phyloP scores from a whole-genome alignment of 1,140 invertebrate species.

The Drosophila grimshawi region DNA sequence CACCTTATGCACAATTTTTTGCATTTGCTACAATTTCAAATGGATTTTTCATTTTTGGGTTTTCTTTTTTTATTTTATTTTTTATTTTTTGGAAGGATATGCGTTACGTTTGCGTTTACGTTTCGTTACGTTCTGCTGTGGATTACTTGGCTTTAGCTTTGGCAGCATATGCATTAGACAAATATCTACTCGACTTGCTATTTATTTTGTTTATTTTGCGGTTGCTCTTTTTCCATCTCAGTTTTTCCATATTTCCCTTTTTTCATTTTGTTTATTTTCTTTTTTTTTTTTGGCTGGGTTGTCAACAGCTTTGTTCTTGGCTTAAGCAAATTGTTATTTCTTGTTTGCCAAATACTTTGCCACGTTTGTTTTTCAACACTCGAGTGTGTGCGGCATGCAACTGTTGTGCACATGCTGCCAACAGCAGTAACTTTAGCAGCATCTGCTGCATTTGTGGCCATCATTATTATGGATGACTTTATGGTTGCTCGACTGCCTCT shows the following conservation, averaged over 20 bases:
- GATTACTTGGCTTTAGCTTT: slow-evolving; percentile 69
- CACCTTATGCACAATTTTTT: slow-evolving; percentile 40
- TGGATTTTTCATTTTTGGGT: slow-evolving; percentile 53
- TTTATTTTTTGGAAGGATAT: slow-evolving; percentile 8
- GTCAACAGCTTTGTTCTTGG: slow-evolving; percentile 69
- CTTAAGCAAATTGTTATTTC: slow-evolving; percentile 73
- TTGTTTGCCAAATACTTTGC: slow-evolving; percentile 78
- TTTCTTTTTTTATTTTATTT: slow-evolving; percentile 24
- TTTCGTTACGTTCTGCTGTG: slow-evolving; percentile 48
- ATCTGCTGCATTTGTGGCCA: slow-evolving; percentile 39
- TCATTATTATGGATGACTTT: slow-evolving; percentile 50
- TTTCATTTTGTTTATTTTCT: background rate
- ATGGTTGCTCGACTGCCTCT: slow-evolving; percentile 23
- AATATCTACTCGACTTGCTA: slow-evolving; percentile 56
- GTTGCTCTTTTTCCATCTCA: slow-evolving; percentile 29
- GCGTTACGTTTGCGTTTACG: slow-evolving; percentile 44
- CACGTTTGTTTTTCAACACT: slow-evolving; percentile 61
- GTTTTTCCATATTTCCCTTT: background rate
- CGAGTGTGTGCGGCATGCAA: slow-evolving; percentile 36
- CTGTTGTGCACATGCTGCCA: slow-evolving; percentile 38
- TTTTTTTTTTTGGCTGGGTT: slow-evolving; percentile 43
- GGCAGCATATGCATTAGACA: slow-evolving; percentile 58
- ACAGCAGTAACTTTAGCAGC: slow-evolving; percentile 12
- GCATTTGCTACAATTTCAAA: slow-evolving; percentile 64
- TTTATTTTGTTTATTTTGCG: slow-evolving; percentile 73